These are phyloP conservation scores for Todiramphus chloris DNA, from an alignment of 2,113 vertebrate genomes.

Conservation along the genomic window DNA sequence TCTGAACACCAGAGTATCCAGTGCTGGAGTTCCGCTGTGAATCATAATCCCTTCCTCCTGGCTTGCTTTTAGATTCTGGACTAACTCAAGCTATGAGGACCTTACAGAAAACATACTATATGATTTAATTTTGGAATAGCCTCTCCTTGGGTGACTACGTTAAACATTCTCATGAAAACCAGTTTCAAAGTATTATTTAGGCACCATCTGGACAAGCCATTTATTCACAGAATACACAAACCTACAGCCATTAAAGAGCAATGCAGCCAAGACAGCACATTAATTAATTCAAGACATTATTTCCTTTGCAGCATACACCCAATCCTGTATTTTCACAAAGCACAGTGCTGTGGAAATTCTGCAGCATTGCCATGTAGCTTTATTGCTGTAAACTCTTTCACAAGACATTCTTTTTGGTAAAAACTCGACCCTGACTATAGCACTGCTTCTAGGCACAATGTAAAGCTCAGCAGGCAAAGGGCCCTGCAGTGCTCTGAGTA, in stretches of 20 bases:
- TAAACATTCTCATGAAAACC: background rate
- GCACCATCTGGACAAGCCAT: background rate
- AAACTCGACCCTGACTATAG: background rate
- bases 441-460: background rate
- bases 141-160: background rate
- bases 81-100: background rate
- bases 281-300: background rate
- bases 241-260: background rate
- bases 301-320: background rate
- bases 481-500: background rate
- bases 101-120: background rate
- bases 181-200: background rate
- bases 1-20: background rate
- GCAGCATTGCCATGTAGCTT: background rate
- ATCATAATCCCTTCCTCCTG: background rate
- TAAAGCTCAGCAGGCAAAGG: background rate
- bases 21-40: rapidly evolving
- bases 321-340: background rate
- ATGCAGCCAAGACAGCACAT: background rate
- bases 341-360: background rate
- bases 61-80: background rate
- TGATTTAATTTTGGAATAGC: background rate
- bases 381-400: background rate
- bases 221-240: background rate
- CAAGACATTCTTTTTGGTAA: background rate